Base-by-base conservation (phyloP, 2,113 vertebrate genomes). In the Fregetta grallaria region DNA sequence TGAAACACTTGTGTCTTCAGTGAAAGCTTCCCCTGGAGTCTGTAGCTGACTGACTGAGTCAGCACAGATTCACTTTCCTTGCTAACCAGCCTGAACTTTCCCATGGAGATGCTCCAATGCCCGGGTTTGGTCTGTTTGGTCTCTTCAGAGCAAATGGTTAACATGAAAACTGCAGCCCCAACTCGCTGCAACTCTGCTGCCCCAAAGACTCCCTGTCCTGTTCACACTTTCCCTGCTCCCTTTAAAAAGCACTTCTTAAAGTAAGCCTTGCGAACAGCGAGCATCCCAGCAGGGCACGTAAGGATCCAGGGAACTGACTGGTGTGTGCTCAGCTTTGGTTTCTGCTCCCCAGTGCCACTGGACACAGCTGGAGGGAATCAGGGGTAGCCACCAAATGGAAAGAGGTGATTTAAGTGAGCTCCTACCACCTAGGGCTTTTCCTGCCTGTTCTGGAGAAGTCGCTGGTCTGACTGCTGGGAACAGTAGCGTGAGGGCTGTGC, bases 21-120 rank as follows among this genome's bases (percentile, higher is more conserved):
- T 32, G 82, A 92, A 94, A 96, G 90, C 90, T 94, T 92, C 82
- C 86, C 56, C 79, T 72, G 88, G 27, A 80, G 94, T 86, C 90
- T 79, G 79, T 29, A 74, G 55, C 55, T 30, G 9, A 9, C 90
- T 83, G 29, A 21, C 58, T 83, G 94, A 96, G 93, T 91, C 86
- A 92, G 91, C 89, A 53, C 58, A 22, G 59, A 52, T 90, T 90
- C 92, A n/a, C 86, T 92, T 91, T 44, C 11, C 63, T 47, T 32
- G 13, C 63, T 80, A 42, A 7, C 17, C 67, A 58, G 81, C 38
- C 42, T 62, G 29, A 21, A 34, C 53, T 95, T 71, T 92, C 66
- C 83, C 86, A 36, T 32, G 77, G 77, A 82, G 89, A 85, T 91
- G 88, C 89, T 86, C 78, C 0, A 4, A 17, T 59, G 59, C 55